Conservation (phyloP, 1,140 invertebrate species). For the Stegodyphus dumicola region DNA sequence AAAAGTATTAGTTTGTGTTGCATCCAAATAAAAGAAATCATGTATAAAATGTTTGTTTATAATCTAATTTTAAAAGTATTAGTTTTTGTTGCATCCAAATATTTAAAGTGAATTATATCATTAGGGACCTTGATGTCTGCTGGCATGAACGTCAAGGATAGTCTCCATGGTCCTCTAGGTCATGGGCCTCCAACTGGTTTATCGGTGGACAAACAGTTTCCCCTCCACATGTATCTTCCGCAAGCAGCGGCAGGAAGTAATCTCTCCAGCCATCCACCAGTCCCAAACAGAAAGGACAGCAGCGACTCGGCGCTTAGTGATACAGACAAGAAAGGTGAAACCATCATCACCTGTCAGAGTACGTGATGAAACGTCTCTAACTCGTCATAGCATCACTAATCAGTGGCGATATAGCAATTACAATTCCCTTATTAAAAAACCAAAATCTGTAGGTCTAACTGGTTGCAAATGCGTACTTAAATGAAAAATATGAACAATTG, state of each 20-base stretch:
- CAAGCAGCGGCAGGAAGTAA: constrained; percentile 15
- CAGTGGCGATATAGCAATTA: no score
- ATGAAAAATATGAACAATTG: no score
- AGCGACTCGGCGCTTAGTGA: constrained; percentile 46
- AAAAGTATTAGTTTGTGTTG: no score
- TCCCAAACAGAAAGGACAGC: constrained; percentile 40
- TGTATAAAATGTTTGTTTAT: no score
- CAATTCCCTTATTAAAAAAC: no score
- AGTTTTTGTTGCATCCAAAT: no score
- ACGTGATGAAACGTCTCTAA: constrained; percentile 17
- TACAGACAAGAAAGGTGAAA: constrained; percentile 60
- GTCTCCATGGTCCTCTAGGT: constrained; percentile 14
- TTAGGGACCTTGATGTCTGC: constrained; percentile 34
- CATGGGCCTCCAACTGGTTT: not conserved
- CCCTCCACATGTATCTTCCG: constrained; percentile 49
- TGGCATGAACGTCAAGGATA: constrained; percentile 18
- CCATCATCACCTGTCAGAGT: constrained; percentile 41
- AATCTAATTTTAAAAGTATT: no score
- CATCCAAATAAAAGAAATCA: no score
- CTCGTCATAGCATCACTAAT: not conserved
- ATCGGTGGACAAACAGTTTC: constrained; percentile 26
- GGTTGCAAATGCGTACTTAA: no score
- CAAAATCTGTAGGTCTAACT: no score
- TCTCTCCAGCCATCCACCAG: not conserved
- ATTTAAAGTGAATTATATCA: no score